These are phyloP conservation scores for Dallia pectoralis DNA, from an alignment of 2,797 vertebrate genomes.

Conservation along the genomic window DNA sequence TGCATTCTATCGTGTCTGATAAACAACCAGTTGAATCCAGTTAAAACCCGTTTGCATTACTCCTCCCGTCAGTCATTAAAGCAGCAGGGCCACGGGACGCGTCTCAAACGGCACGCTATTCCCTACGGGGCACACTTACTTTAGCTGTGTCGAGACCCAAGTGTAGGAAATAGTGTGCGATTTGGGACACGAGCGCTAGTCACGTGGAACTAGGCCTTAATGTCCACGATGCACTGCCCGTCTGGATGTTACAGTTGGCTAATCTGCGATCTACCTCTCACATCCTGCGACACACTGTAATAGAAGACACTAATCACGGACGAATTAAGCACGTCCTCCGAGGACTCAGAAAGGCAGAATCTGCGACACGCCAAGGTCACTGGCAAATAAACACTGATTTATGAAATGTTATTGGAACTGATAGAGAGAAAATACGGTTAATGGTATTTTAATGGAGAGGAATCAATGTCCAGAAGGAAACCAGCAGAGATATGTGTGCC, in stretches of 20 bases:
- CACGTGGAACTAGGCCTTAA: constrained; percentile 53
- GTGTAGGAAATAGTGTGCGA: neutral
- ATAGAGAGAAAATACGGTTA: neutral
- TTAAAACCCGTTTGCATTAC: constrained; percentile 73
- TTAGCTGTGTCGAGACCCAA: neutral
- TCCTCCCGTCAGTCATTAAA: constrained; percentile 65
- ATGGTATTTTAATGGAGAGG: neutral
- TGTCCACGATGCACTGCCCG: constrained; percentile 42
- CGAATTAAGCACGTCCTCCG: neutral
- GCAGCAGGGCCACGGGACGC: constrained; percentile 21
- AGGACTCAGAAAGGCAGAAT: neutral
- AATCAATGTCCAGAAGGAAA: neutral
- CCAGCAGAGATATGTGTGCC: neutral
- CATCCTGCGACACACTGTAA: constrained; percentile 73
- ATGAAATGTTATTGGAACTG: neutral
- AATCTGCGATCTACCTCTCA: constrained; percentile 70
- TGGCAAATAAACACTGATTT: neutral
- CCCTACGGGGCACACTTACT: neutral
- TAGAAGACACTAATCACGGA: constrained; percentile 42
- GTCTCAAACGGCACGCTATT: neutral
- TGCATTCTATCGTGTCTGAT: constrained; percentile 62
- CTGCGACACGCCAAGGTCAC: neutral
- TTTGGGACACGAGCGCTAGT: constrained; percentile 17
- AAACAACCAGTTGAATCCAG: constrained; percentile 68
- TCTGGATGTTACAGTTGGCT: constrained; percentile 65